phyloP scores from a whole-genome alignment of 2,888 invertebrate species.

The Hydriomena furcata region DNA sequence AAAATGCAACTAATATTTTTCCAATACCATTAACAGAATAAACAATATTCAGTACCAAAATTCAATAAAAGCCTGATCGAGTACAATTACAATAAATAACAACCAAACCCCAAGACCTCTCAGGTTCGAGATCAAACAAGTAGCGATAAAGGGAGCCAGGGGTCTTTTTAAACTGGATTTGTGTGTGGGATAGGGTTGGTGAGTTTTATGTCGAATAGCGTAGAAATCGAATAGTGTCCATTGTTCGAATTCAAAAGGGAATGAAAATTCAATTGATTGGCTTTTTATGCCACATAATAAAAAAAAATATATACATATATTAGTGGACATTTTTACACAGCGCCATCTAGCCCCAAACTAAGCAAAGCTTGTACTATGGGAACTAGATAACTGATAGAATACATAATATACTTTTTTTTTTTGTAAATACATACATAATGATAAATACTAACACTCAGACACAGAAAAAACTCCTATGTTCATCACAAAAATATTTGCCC shows the following conservation, averaged over 20 bases:
- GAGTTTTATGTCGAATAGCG: not conserved
- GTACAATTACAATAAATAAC: constrained; percentile 21
- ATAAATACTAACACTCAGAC: too few species aligned
- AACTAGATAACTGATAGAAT: too few species aligned
- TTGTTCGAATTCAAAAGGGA: not conserved
- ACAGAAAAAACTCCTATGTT: too few species aligned
- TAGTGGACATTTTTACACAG: too few species aligned
- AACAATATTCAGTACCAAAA: constrained; percentile 6
- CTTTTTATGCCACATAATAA: too few species aligned
- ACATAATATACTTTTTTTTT: too few species aligned
- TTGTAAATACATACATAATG: too few species aligned
- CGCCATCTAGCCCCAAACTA: too few species aligned
- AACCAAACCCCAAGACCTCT: constrained; percentile 24
- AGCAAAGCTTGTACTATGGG: too few species aligned
- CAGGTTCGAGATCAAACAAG: constrained; percentile 15
- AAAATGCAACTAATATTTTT: constrained; percentile 11
- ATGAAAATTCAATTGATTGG: too few species aligned
- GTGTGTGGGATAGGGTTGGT: constrained; percentile 11
- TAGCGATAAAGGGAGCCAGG: constrained; percentile 7
- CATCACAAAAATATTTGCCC: too few species aligned
- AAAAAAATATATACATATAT: too few species aligned
- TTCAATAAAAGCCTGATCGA: constrained; percentile 30
- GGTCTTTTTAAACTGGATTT: constrained; percentile 19
- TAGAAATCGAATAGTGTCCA: not conserved
- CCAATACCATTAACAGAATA: constrained; percentile 18